Percentiles rank a stretch among this genome's conserved stretches.
phyloP scores from a whole-genome alignment of 2,888 invertebrate genomes.

The Agrotis clavis region DNA sequence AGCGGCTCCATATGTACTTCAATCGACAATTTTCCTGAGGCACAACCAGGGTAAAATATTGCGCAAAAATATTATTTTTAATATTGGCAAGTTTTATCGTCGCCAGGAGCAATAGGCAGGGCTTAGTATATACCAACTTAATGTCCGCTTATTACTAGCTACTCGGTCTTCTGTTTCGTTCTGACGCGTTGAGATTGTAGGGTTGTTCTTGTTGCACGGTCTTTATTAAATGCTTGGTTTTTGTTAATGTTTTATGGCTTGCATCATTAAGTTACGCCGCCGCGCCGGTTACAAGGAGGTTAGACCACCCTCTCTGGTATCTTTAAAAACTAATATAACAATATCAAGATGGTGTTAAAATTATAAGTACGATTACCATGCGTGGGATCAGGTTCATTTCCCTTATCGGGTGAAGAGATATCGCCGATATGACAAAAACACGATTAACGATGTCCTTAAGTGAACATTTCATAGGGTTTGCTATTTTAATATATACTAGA shows the following conservation, averaged over 20 bases:
- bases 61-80: slow-evolving; percentile 70
- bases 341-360: background rate
- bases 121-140: slow-evolving; percentile 67
- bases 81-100: slow-evolving; percentile 73
- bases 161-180: slow-evolving; percentile 37
- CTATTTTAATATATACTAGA: too few species aligned
- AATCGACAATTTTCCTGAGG: slow-evolving; percentile 74
- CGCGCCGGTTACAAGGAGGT: background rate
- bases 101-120: slow-evolving; percentile 74
- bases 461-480: background rate
- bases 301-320: slow-evolving; percentile 36
- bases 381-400: background rate
- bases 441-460: background rate
- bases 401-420: background rate
- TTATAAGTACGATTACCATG: background rate
- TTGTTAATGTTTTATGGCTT: slow-evolving; percentile 45
- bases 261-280: slow-evolving; percentile 42
- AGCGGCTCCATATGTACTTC: slow-evolving; percentile 41
- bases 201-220: slow-evolving; percentile 33
- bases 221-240: slow-evolving; percentile 49
- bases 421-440: background rate
- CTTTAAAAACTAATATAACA: slow-evolving; percentile 2
- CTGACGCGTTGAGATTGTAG: slow-evolving; percentile 1
- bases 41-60: slow-evolving; percentile 69
- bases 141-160: slow-evolving; percentile 70